Conservation (phyloP, 2,888 invertebrate species). For the Yponomeuta evonymella region DNA sequence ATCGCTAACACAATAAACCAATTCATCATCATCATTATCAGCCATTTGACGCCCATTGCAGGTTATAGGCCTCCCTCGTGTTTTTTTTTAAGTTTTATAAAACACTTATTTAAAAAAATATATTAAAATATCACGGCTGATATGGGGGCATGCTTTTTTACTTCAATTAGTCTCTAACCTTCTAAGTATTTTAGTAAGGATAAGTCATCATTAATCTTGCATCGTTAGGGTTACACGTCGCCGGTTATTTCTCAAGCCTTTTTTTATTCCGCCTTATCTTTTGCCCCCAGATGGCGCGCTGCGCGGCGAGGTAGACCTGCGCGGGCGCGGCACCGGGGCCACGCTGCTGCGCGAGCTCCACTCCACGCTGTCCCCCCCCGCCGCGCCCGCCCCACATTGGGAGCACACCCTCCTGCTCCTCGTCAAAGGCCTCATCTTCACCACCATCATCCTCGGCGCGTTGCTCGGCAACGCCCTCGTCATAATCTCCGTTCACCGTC, state of each 20-base stretch:
- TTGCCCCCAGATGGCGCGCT: slow-evolving; percentile 56
- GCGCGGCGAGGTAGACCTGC: slow-evolving; percentile 63
- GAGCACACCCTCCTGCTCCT: slow-evolving; percentile 75
- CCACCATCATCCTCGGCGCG: slow-evolving; percentile 91
- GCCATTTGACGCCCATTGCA: no score
- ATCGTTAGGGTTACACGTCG: no score
- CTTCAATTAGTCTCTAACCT: no score
- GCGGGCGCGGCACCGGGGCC: slow-evolving; percentile 72
- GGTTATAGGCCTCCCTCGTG: no score
- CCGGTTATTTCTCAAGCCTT: background rate
- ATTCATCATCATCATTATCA: no score
- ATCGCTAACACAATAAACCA: no score
- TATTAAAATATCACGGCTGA: no score
- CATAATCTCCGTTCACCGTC: slow-evolving; percentile 87
- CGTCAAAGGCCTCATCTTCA: slow-evolving; percentile 87
- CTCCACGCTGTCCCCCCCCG: slow-evolving; percentile 67
- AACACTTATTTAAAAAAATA: no score
- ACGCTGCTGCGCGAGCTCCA: slow-evolving; percentile 63
- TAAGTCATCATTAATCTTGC: no score
- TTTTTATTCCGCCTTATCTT: background rate
- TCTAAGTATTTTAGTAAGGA: no score
- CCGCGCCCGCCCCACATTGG: slow-evolving; percentile 65
- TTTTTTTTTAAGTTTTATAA: no score
- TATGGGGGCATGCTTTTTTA: no score
- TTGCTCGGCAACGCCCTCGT: slow-evolving; percentile 95